Evolutionary conservation across 2,113 vertebrate species (phyloP).

Genomic region (Thamnophis sirtalis): DNA sequence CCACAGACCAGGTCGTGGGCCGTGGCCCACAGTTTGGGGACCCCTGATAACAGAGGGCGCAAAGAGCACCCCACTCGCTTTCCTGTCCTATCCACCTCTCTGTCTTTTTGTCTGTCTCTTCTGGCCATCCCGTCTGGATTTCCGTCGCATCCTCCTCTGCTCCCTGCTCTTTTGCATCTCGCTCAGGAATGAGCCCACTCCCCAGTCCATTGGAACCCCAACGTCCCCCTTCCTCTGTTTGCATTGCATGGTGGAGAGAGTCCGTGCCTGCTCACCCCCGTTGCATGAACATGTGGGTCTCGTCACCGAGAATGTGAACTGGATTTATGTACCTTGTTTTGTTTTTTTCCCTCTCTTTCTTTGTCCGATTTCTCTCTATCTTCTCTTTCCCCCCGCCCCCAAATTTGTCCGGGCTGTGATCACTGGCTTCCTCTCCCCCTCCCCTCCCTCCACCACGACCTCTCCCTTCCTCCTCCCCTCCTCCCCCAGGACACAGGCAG

Average conservation of each 20-base stretch:
- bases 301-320: conserved; percentile 60
- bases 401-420: conserved; percentile 68
- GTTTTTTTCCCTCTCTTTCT: conserved; percentile 34
- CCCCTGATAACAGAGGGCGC: conserved; percentile 34
- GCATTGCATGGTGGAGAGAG: conserved; percentile 55
- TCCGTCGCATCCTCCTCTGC: conserved; percentile 45
- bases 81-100: conserved; percentile 26
- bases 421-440: conserved; percentile 72
- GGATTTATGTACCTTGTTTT: conserved; percentile 72
- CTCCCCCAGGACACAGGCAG: conserved; percentile 89
- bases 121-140: not conserved
- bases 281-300: conserved; percentile 69
- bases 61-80: conserved; percentile 36
- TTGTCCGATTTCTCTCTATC: conserved; percentile 35
- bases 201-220: not conserved
- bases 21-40: no score
- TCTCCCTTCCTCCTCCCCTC: conserved; percentile 37
- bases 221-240: conserved; percentile 13
- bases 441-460: conserved; percentile 53
- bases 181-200: conserved; percentile 44
- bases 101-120: conserved; percentile 29
- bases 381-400: conserved; percentile 45
- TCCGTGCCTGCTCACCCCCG: conserved; percentile 12
- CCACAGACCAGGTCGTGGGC: no score
- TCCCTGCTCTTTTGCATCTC: conserved; percentile 43